Evolutionary conservation across 2,888 invertebrate species (phyloP), one percentile per base, ranked within the genome.

Genomic region (Elmis aenea): DNA sequence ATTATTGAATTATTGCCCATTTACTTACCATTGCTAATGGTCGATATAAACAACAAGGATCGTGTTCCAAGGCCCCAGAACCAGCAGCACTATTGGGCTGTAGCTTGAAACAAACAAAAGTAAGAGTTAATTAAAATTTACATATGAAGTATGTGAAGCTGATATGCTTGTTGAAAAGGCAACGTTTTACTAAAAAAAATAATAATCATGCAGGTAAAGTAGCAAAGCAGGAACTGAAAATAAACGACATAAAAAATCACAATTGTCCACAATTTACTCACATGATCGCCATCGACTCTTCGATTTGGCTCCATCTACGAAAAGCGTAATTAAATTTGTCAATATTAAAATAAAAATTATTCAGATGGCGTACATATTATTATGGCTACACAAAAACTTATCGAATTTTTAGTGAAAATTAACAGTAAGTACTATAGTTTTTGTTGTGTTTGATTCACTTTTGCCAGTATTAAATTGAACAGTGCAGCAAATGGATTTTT

Each of bases 41-140:
- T 26, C 85, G 79, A 71, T 91, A 96, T 37, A 99, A 71, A 57
- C 88, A 89, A 61, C 94, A 91, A 2, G 91, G 81, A 71, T 99
- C 97, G 64, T 99, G 96, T 67, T 99, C 97, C 50, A 99, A 68
- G 5, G 97, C 94, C 23, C 95, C 93, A 2, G 95, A 94, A 2
- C 95, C 95, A 32, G 92, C 88, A 3, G 94, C 93, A 65, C 93
- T 93, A 61, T 93, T 87, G 2, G 93, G 88, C 67, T 94, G 90
- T 26, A 96, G 70, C 94, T 96, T 70, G 40, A 61, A 59, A 26
- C 35, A 41, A 25, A 3, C 10, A 25, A 25, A 11, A 11, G 3
- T 11, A 25, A 2, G 3, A 3, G 11, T 25, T 11, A 25, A 25
- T 10, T 4, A n/a, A 2, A 8, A 10, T 10, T 25, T 25, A 25